phyloP scores from a whole-genome alignment of 64 coral and sea anemone genomes.

The Astreopora myriophthalma region DNA sequence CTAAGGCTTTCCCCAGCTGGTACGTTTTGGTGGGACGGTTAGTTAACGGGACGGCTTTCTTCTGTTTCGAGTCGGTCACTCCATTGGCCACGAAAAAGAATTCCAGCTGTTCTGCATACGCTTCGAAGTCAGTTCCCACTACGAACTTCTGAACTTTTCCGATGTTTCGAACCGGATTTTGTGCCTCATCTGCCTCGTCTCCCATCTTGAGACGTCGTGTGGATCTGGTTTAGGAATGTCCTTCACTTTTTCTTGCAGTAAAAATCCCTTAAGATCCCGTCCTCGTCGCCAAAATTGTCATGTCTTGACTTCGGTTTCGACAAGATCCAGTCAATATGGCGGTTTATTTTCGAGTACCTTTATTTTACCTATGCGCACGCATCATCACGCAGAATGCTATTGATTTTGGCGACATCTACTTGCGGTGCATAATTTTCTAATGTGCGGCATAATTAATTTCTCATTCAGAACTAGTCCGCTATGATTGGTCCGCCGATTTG shows the following conservation, averaged over 20 bases:
- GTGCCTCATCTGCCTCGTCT: no score
- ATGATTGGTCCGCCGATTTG: no score
- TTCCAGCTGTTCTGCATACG: no score
- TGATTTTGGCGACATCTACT: no score
- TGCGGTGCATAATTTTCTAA: no score
- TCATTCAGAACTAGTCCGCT: no score
- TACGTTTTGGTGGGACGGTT: conserved; percentile 44
- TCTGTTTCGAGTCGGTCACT: conserved; percentile 1
- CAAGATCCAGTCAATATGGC: neutral
- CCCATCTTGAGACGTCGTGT: conserved; percentile 14
- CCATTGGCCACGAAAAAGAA: conserved; percentile 48
- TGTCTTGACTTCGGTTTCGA: neutral
- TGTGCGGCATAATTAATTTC: no score
- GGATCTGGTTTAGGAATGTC: neutral
- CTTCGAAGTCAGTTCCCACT: conserved; percentile 40
- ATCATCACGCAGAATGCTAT: no score
- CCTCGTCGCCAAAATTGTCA: conserved; percentile 62
- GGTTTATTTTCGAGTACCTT: no score
- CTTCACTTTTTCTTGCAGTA: neutral
- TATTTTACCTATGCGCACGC: no score
- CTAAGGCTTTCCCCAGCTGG: no score
- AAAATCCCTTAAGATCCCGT: conserved; percentile 28
- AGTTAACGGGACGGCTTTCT: conserved; percentile 45
- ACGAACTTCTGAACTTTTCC: conserved; percentile 42
- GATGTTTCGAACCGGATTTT: no score